Evolutionary conservation across 2,797 vertebrate genomes (phyloP).

Genomic region (Manis crassicaudata): DNA sequence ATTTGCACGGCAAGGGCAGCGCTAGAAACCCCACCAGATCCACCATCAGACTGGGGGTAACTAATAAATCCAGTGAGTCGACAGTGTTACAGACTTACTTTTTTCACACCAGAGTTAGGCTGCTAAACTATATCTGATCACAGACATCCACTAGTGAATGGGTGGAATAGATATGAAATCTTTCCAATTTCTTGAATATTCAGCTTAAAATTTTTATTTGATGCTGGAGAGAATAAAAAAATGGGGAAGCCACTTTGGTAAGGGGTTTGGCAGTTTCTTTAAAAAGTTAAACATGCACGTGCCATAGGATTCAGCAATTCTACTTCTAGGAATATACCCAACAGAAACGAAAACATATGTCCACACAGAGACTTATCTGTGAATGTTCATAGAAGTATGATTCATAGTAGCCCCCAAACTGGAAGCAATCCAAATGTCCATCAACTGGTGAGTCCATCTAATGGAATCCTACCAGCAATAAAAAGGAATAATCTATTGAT

Average conservation of each 20-base stretch:
- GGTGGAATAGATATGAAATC: neutral
- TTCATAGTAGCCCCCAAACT: neutral
- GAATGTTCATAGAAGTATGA: neutral
- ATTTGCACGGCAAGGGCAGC: neutral
- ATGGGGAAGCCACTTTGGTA: neutral
- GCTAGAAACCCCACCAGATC: neutral
- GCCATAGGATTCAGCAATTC: neutral
- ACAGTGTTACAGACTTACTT: neutral
- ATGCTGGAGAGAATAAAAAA: neutral
- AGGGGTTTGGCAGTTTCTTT: conserved; percentile 40
- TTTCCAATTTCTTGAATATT: neutral
- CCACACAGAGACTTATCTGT: neutral
- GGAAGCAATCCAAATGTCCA: neutral
- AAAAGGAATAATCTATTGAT: neutral
- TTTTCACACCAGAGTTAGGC: neutral
- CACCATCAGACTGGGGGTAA: neutral
- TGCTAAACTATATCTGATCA: neutral
- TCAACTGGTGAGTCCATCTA: neutral
- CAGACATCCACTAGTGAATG: neutral
- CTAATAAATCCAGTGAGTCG: neutral
- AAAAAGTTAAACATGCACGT: neutral
- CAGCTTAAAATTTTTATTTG: neutral
- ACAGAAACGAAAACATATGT: neutral
- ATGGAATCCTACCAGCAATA: no score
- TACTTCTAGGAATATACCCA: conserved; percentile 13